Conservation (phyloP, 2,113 vertebrate species). For the Odobenus rosmarus region DNA sequence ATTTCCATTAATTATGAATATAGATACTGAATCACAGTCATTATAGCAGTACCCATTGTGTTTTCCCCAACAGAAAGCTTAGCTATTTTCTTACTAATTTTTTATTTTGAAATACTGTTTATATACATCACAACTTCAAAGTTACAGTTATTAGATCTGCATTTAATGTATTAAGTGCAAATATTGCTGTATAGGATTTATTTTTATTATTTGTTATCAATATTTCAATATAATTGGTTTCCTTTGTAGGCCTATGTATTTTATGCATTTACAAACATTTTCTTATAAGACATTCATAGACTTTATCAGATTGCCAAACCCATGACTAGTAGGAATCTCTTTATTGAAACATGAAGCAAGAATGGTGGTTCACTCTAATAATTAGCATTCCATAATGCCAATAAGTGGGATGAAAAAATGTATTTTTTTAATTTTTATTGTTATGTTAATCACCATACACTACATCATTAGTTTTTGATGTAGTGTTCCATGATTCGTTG, state of each 20-base stretch:
- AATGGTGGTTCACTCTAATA: neutral
- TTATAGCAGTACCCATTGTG: neutral
- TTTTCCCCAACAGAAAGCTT: neutral
- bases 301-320: neutral
- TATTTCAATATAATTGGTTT: neutral
- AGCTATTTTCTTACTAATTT: neutral
- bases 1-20: neutral
- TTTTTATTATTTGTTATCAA: neutral
- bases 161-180: neutral
- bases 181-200: neutral
- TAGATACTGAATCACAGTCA: neutral
- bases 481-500: no score
- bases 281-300: neutral
- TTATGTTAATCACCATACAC: no score
- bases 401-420: neutral
- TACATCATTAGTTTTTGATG: no score
- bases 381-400: neutral
- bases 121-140: neutral
- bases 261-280: neutral
- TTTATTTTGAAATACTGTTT: neutral
- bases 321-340: neutral
- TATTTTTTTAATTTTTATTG: no score
- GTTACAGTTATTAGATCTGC: neutral
- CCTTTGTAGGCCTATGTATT: neutral
- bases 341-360: neutral